Conservation (phyloP, 2,888 invertebrate genomes). For the Julus scanicus region DNA sequence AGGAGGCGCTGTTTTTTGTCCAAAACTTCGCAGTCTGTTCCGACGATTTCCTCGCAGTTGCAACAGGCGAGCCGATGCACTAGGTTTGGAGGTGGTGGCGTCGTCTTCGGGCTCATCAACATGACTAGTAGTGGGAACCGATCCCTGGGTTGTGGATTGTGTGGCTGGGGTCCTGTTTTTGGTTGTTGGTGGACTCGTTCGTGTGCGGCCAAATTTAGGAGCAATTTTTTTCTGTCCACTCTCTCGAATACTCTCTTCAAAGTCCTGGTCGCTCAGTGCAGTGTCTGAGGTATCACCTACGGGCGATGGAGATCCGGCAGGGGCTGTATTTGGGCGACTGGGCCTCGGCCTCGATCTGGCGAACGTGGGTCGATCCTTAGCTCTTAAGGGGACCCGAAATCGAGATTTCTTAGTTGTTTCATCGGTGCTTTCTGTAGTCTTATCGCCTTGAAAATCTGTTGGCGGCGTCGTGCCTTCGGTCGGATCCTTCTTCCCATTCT, state of each 20-base stretch:
- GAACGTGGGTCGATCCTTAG: constrained; percentile 46
- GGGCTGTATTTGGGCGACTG: background rate
- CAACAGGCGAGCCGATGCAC: constrained; percentile 52
- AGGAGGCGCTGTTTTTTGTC: background rate
- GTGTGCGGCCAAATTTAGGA: background rate
- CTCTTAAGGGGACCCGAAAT: constrained; percentile 54
- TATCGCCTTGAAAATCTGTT: background rate
- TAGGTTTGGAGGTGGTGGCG: constrained; percentile 46
- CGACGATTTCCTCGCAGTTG: constrained; percentile 45
- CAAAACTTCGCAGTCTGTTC: constrained; percentile 25
- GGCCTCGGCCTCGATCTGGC: background rate
- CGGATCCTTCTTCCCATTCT: background rate
- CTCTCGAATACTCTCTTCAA: constrained; percentile 53
- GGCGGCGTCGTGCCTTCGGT: background rate
- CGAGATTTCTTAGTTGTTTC: constrained; percentile 53
- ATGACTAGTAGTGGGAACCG: background rate
- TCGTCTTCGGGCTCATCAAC: background rate
- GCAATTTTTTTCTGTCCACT: constrained; percentile 24
- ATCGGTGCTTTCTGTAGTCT: background rate
- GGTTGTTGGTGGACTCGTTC: background rate
- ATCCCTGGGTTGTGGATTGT: background rate
- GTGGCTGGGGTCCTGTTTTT: background rate
- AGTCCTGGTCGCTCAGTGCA: constrained; percentile 52
- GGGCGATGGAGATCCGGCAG: background rate
- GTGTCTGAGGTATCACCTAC: constrained; percentile 1